Conservation (phyloP, 2,113 vertebrate species). For the Rutilus rutilus region DNA sequence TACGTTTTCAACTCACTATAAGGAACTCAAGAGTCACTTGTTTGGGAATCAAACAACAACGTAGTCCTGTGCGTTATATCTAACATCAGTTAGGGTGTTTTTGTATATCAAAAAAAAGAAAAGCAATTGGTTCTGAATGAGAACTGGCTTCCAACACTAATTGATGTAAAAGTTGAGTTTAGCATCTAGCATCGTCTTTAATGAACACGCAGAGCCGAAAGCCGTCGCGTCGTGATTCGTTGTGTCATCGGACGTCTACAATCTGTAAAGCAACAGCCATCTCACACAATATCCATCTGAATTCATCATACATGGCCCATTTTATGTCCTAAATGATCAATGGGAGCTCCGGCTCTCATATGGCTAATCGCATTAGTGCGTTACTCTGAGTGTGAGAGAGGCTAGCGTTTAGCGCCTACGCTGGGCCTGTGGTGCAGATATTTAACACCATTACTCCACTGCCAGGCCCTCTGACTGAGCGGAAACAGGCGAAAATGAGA, state of each 20-base stretch:
- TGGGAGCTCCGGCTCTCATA: conserved; percentile 18
- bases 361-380: conserved; percentile 32
- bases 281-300: not conserved
- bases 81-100: not conserved
- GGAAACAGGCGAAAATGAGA: conserved; percentile 13
- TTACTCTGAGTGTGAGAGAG: conserved; percentile 20
- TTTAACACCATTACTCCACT: conserved; percentile 24
- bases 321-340: conserved; percentile 45
- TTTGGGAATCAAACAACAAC: not conserved
- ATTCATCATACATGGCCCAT: not conserved
- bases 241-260: not conserved
- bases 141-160: not conserved
- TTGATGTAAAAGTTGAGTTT: not conserved
- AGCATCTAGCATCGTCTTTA: not conserved
- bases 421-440: not conserved
- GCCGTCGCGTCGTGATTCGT: not conserved
- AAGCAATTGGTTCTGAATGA: not conserved
- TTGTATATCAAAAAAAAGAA: too few relatives aligned
- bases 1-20: not conserved
- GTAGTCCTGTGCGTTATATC: not conserved
- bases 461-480: conserved; percentile 19
- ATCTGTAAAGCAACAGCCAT: not conserved
- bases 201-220: not conserved
- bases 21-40: not conserved
- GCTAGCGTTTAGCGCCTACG: conserved; percentile 28